A percentile compares a stretch with the other conserved stretches of the same genome.
Conservation (phyloP, 1,140 invertebrate species). For the Eurosta solidaginis region DNA sequence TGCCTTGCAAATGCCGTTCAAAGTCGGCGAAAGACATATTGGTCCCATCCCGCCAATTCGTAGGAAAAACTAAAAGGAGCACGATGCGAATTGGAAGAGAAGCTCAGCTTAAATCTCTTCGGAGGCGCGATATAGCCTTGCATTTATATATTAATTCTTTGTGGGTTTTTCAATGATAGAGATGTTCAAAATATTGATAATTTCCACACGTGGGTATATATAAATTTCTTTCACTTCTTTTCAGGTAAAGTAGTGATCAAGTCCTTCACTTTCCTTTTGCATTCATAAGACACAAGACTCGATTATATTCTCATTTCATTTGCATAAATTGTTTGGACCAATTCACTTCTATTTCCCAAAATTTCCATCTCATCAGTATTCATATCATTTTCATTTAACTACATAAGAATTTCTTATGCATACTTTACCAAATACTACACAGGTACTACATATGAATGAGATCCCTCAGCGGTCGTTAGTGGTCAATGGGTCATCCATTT, state of each 20-base stretch:
- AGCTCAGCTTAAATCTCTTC: no score
- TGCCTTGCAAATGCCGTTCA: no score
- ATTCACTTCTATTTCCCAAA: neutral
- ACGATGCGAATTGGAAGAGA: no score
- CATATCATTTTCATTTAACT: neutral
- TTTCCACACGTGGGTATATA: no score
- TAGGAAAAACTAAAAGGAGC: no score
- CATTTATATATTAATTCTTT: no score
- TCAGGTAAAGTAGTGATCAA: no score
- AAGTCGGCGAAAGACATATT: no score
- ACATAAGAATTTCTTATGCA: neutral
- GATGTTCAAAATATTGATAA: neutral
- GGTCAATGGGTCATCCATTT: conserved; percentile 27
- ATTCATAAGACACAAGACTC: neutral
- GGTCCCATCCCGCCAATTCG: no score
- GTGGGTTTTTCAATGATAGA: neutral
- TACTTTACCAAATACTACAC: neutral
- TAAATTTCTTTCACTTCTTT: neutral
- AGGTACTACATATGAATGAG: conserved; percentile 4
- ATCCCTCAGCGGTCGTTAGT: neutral
- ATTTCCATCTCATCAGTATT: neutral
- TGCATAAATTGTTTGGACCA: neutral
- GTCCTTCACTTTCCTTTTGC: neutral
- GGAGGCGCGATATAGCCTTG: no score
- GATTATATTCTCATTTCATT: neutral